Evolutionary conservation across 2,113 vertebrate genomes (phyloP).

Genomic region (Amblyopsis rosae): DNA sequence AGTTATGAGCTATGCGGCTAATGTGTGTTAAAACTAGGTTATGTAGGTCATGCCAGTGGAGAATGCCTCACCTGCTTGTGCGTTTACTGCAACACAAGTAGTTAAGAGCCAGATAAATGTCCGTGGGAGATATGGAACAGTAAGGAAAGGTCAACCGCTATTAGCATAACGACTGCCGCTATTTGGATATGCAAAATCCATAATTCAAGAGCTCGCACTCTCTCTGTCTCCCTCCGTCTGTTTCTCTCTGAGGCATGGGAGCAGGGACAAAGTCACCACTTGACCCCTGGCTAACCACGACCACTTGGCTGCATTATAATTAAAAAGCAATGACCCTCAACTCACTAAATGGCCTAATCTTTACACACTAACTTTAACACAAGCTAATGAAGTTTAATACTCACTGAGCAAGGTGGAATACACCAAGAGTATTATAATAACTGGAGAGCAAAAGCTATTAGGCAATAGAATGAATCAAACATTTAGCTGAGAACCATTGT

Average conservation of each 20-base stretch:
- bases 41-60: constrained; percentile 26
- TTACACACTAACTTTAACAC: constrained; percentile 56
- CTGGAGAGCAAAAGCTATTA: constrained; percentile 1
- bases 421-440: constrained; percentile 21
- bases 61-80: constrained; percentile 13
- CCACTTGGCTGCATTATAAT: constrained; percentile 76
- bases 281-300: constrained; percentile 61
- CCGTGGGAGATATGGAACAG: constrained; percentile 60
- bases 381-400: constrained; percentile 49
- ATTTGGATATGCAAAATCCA: constrained; percentile 70
- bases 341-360: constrained; percentile 54
- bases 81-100: constrained; percentile 31
- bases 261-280: constrained; percentile 71
- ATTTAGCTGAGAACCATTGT: no score
- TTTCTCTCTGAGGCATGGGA: constrained; percentile 52
- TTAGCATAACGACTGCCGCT: constrained; percentile 64
- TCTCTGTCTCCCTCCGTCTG: constrained; percentile 10
- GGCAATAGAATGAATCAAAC: no score
- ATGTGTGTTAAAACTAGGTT: background rate
- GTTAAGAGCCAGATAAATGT: constrained; percentile 55
- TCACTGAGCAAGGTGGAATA: constrained; percentile 44
- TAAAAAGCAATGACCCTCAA: constrained; percentile 66
- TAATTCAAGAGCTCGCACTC: constrained; percentile 62
- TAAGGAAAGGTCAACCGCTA: constrained; percentile 70
- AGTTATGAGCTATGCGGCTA: no score